These are phyloP conservation scores for Haliclona indistincta DNA, from an alignment of 37 sponge, comb jelly and placozoan species.

Conservation along the genomic window DNA sequence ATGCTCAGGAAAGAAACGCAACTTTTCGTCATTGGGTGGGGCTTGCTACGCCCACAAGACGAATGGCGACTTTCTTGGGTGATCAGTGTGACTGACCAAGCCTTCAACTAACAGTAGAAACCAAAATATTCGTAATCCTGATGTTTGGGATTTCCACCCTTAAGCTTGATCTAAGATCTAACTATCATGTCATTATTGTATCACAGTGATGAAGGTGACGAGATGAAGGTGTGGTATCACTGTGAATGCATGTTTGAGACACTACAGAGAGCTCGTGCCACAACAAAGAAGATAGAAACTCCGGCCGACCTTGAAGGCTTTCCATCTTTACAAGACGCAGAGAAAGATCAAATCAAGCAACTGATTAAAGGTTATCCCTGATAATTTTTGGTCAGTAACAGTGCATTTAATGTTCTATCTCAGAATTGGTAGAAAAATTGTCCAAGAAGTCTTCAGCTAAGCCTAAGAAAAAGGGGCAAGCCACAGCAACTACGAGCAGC, in stretches of 20 bases:
- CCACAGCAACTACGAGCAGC: slow-evolving; percentile 20
- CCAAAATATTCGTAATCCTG: too few species aligned
- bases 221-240: slow-evolving; percentile 97
- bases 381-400: background rate
- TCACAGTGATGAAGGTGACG: slow-evolving; percentile 93
- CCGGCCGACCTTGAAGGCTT: slow-evolving; percentile 93
- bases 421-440: background rate
- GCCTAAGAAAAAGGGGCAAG: slow-evolving; percentile 20
- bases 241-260: slow-evolving; percentile 88
- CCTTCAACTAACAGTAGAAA: too few species aligned
- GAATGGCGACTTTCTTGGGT: too few species aligned
- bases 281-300: slow-evolving; percentile 93
- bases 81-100: too few species aligned
- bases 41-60: too few species aligned
- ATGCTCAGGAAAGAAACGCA: too few species aligned
- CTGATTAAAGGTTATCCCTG: slow-evolving; percentile 56
- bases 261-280: slow-evolving; percentile 84
- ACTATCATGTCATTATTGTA: too few species aligned
- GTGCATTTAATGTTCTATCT: background rate
- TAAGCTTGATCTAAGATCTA: too few species aligned
- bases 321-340: slow-evolving; percentile 71
- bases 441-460: background rate
- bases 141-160: too few species aligned
- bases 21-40: too few species aligned
- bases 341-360: slow-evolving; percentile 81